Base-by-base conservation (phyloP, 2,113 vertebrate species). In the Rousettus leschenaultii region DNA sequence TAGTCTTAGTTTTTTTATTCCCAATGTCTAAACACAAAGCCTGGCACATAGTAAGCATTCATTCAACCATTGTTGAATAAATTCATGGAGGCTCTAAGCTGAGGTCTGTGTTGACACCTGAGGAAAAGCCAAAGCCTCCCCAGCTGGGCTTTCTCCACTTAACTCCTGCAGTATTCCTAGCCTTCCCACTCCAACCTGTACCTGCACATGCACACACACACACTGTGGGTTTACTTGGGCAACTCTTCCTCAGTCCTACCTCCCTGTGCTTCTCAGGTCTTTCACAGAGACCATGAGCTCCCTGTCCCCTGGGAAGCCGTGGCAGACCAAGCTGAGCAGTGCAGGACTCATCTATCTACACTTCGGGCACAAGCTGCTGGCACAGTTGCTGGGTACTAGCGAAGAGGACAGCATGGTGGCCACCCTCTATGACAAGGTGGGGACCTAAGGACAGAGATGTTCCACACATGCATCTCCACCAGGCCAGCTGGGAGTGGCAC, bases 261-360 rank as follows among this genome's bases (percentile, higher is more conserved):
- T 74, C 79, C 0, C 3, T 95, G 9, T 95, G 70, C 68, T 93
- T 84, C 18, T 0, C 97, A 99, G 99, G 97, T 99, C 99, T 22
- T 99, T 99, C 94, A 9, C 91, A 0, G 99, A 99, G 65, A 99
- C 95, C 71, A 99, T 99, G 98, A 98, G 95, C 78, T 99, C 99
- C 97, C 98, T 99, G 79, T 98, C 97, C 85, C 99, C 99, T 0
- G 98, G 98, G 92, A 99, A 99, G 97, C 99, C 98, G 0, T 99
- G 99, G 99, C 98, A 98, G 95, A 99, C 99, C 11, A 99, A 99
- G 97, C 98, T 99, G 96, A 99, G 99, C 99, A 99, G 99, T 0
- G 99, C 99, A 0, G 99, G 99, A 38, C 97, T 99, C 77, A 97
- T 99, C 21, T 99, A 99, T 75, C 96, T 99, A 15, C 99, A 99